Percentiles rank a stretch among this genome's conserved stretches.
Conservation (phyloP, 1,140 invertebrate genomes). For the Odontomachus brunneus region DNA sequence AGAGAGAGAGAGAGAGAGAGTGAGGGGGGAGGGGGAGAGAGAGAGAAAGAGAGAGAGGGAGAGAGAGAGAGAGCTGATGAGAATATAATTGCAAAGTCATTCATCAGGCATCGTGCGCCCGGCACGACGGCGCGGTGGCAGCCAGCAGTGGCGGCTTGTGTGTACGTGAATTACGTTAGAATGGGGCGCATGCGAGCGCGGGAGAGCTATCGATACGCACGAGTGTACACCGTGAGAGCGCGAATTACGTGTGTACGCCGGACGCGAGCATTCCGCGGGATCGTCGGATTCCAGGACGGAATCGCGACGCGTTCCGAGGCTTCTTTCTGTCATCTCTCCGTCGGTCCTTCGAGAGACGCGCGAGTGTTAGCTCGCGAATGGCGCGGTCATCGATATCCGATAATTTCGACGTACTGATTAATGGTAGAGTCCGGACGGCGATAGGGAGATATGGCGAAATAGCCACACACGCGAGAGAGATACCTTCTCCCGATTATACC, state of each 20-base stretch:
- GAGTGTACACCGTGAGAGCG: slow-evolving; percentile 19
- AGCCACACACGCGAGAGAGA: too few species aligned
- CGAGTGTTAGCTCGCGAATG: slow-evolving; percentile 9
- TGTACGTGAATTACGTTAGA: slow-evolving; percentile 69
- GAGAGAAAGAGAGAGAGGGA: slow-evolving; percentile 2
- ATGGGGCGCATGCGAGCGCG: slow-evolving; percentile 62
- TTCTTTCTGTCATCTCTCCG: slow-evolving; percentile 21
- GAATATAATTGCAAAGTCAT: slow-evolving; percentile 78
- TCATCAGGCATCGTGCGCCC: slow-evolving; percentile 73
- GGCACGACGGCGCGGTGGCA: slow-evolving; percentile 6
- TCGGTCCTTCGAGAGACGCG: not conserved
- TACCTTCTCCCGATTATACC: too few species aligned
- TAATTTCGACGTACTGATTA: slow-evolving; percentile 33
- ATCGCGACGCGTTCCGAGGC: slow-evolving; percentile 39
- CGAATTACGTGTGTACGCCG: slow-evolving; percentile 13
- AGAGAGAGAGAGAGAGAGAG: slow-evolving; percentile 3
- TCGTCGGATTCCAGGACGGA: slow-evolving; percentile 55
- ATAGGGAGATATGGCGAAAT: not conserved
- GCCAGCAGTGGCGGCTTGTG: slow-evolving; percentile 7
- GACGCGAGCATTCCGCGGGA: slow-evolving; percentile 42
- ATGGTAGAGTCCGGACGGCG: not conserved
- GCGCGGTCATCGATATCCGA: slow-evolving; percentile 41
- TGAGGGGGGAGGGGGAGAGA: slow-evolving; percentile 6
- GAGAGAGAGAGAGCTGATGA: slow-evolving; percentile 64
- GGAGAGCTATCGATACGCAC: slow-evolving; percentile 15